Conservation (phyloP, 2,888 invertebrate genomes). For the Pammene aurita region DNA sequence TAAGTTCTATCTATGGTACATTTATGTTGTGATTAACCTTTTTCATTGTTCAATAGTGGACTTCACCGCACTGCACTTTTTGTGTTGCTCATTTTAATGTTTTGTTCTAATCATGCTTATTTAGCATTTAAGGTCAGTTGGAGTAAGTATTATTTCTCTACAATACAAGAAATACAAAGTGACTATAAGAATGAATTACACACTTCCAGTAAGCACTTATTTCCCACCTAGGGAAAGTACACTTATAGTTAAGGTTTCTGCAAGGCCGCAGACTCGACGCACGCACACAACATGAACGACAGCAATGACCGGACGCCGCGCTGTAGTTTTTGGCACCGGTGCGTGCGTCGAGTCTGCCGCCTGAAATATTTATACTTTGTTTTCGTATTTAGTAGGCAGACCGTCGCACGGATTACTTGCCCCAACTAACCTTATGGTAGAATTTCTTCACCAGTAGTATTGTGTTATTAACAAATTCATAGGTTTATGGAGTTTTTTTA, state of each 20-base stretch:
- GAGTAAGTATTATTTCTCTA: neutral
- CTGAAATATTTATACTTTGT: no score
- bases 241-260: no score
- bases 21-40: slow-evolving; percentile 75
- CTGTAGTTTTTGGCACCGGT: no score
- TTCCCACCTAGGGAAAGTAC: no score
- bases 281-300: no score
- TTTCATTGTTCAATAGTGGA: slow-evolving; percentile 48
- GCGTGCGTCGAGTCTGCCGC: no score
- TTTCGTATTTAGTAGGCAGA: no score
- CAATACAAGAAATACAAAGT: neutral
- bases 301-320: no score
- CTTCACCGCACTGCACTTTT: slow-evolving; percentile 35
- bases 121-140: slow-evolving; percentile 2
- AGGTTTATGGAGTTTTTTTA: neutral
- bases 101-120: slow-evolving; percentile 38
- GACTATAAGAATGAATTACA: no score
- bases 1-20: slow-evolving; percentile 85
- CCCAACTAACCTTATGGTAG: slow-evolving; percentile 6
- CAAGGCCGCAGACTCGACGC: no score
- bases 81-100: slow-evolving; percentile 40
- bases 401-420: neutral
- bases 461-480: slow-evolving; percentile 12
- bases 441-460: slow-evolving; percentile 4
- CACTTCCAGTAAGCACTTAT: no score